Percentiles rank a stretch among this genome's conserved stretches.
phyloP scores from a whole-genome alignment of 2,797 vertebrate genomes.

The Acipenser ruthenus region DNA sequence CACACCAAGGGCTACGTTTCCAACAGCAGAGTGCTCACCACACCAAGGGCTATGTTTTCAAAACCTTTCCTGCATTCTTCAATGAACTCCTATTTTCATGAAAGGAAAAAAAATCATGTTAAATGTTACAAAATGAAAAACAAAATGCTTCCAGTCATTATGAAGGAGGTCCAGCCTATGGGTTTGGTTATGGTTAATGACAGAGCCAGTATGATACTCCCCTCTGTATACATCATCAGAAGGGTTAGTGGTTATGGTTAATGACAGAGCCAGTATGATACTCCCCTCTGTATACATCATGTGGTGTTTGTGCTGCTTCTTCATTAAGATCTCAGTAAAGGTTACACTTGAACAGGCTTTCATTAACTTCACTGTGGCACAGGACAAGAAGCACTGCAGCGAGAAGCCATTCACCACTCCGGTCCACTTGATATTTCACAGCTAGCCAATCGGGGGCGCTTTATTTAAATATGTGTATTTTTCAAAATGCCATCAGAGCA shows the following conservation, averaged over 20 bases:
- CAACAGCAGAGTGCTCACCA: no score
- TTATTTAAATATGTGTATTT: constrained; percentile 31
- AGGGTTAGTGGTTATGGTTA: background rate
- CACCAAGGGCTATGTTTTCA: no score
- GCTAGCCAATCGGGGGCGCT: constrained; percentile 22
- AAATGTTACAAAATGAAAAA: no score
- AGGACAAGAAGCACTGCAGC: constrained; percentile 23
- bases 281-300: background rate
- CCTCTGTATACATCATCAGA: background rate
- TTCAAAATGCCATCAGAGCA: constrained; percentile 22
- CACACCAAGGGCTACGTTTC: no score
- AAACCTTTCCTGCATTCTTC: no score
- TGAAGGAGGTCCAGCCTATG: no score
- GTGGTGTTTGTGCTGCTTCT: background rate
- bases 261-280: background rate
- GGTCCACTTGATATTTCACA: constrained; percentile 21
- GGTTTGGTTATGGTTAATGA: background rate
- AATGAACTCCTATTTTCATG: no score
- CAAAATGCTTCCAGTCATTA: no score
- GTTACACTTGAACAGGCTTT: constrained; percentile 34
- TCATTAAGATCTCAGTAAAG: constrained; percentile 29
- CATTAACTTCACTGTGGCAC: constrained; percentile 38
- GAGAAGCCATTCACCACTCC: background rate
- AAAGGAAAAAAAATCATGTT: no score
- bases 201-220: background rate